Evolutionary conservation across 2,797 vertebrate species (phyloP).

Genomic region (Hipposideros larvatus): DNA sequence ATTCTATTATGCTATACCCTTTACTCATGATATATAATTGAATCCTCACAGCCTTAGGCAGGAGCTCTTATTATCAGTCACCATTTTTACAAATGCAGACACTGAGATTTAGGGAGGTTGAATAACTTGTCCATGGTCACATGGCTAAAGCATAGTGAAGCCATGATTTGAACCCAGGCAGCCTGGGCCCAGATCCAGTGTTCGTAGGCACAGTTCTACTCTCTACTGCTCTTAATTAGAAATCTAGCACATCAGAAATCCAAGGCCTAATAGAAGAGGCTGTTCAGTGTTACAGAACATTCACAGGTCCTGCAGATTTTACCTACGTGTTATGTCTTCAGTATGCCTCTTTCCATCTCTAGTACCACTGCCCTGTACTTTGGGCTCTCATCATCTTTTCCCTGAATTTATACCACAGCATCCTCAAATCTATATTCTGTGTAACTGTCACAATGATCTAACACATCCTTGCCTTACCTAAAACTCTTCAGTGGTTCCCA

Average conservation of each 20-base stretch:
- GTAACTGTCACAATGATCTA: slow-evolving; percentile 10
- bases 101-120: slow-evolving; percentile 31
- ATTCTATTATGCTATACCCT: slow-evolving; percentile 1
- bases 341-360: slow-evolving; percentile 6
- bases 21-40: slow-evolving; percentile 5
- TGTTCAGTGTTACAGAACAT: background rate
- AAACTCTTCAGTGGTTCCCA: background rate
- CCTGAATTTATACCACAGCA: slow-evolving; percentile 35
- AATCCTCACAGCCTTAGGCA: background rate
- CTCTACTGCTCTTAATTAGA: slow-evolving; percentile 24
- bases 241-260: slow-evolving; percentile 48
- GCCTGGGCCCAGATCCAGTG: background rate
- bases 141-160: slow-evolving; percentile 31
- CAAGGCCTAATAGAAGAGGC: slow-evolving; percentile 35
- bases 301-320: slow-evolving; percentile 39
- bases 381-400: slow-evolving; percentile 14
- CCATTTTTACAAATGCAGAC: slow-evolving; percentile 55
- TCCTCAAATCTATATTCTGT: slow-evolving; percentile 4
- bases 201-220: background rate
- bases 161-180: background rate
- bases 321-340: background rate
- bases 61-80: slow-evolving; percentile 35
- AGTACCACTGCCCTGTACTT: background rate
- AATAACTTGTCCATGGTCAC: slow-evolving; percentile 45
- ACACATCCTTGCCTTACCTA: background rate